Base-by-base conservation (phyloP, 2,888 invertebrate genomes). In the Aphidius colemani region DNA sequence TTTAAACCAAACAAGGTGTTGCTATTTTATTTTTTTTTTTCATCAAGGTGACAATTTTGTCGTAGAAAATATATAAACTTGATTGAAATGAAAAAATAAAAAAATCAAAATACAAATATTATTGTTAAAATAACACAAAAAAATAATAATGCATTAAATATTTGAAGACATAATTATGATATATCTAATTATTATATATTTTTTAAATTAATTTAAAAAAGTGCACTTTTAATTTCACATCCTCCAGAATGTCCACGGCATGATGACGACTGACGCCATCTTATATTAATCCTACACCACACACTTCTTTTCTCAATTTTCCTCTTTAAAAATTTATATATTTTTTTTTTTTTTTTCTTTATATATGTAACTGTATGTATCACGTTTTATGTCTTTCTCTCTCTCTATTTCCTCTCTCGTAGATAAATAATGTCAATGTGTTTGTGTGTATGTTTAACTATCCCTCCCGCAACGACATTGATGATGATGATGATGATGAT, bases 181-280 rank as follows among this genome's bases (percentile, higher is more conserved):
- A n/a, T n/a, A n/a, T n/a, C n/a, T n/a, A n/a, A n/a, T n/a, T n/a
- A n/a, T n/a, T n/a, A n/a, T n/a, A n/a, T n/a, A n/a, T n/a, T n/a
- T n/a, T n/a, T n/a, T n/a, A n/a, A n/a, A 18, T 7, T 44, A 10
- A 43, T 13, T 13, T 13, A 7, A 3, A 57, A 45, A 46, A 57
- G 7, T 60, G 61, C 66, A 66, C 65, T 59, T 56, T 63, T 50
- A 39, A 57, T 61, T 50, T 59, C 64, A 56, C 49, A 59, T 66
- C 67, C 66, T 66, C 58, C 64, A 53, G 60, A 45, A 59, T 59
- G 61, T 63, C 60, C 62, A 64, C 72, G 74, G 74, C 74, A 74
- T 76, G 71, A 65, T 69, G 70, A 67, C 69, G 67, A 61, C 60
- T 72, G 73, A 72, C 74, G 76, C 76, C 76, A 76, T 76, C 71